These are phyloP conservation scores for Ceratosolen solmsi DNA, from an alignment of 1,140 invertebrate genomes.

Conservation along the genomic window DNA sequence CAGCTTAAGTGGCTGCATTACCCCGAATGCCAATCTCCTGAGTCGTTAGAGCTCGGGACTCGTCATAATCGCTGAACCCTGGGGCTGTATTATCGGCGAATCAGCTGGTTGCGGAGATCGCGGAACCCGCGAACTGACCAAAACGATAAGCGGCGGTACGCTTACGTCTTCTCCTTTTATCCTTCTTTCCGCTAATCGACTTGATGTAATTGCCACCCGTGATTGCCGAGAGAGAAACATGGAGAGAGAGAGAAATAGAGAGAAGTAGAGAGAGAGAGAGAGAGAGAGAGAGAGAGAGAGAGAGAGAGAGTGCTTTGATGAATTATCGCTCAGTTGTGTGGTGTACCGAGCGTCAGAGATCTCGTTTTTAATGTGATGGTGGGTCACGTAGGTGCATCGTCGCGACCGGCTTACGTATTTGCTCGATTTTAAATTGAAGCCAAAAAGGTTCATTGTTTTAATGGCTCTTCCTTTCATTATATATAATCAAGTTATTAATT, in stretches of 20 bases:
- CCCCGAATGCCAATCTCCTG: slow-evolving; percentile 27
- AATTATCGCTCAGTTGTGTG: not conserved
- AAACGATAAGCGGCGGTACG: not conserved
- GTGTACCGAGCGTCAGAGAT: not conserved
- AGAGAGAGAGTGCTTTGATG: not conserved
- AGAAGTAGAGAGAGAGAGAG: no score
- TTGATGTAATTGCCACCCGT: slow-evolving; percentile 13
- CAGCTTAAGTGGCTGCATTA: slow-evolving; percentile 39
- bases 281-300: no score
- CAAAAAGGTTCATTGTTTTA: not conserved
- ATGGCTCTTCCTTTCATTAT: not conserved
- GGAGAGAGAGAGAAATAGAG: no score
- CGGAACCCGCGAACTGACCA: not conserved
- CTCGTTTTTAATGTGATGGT: slow-evolving; percentile 6
- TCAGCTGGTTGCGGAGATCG: not conserved
- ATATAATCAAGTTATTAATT: not conserved
- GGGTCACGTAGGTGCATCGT: not conserved
- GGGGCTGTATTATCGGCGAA: slow-evolving; percentile 4
- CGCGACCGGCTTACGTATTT: slow-evolving; percentile 1
- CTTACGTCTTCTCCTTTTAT: slow-evolving; percentile 4
- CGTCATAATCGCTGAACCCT: slow-evolving; percentile 19
- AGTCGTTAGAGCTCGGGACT: not conserved
- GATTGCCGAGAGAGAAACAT: not conserved
- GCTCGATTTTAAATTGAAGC: slow-evolving; percentile 31
- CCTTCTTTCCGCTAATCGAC: not conserved